Evolutionary conservation across 2,797 vertebrate genomes (phyloP).

Genomic region (Aulostomus chinensis): DNA sequence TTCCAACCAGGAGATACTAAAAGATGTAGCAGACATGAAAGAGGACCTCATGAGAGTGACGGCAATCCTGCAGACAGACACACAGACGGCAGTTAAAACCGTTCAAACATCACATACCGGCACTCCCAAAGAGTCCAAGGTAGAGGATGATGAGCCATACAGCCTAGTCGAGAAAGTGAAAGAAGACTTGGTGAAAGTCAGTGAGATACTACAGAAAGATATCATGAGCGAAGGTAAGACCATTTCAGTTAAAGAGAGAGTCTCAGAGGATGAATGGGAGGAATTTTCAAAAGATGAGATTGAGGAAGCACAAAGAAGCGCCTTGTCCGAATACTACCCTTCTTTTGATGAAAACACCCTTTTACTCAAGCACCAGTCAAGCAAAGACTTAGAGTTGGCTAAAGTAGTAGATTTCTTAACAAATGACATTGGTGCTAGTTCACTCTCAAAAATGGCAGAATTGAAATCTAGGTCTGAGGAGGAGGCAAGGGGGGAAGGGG

Average conservation of each 20-base stretch:
- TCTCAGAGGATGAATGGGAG: conserved; percentile 94
- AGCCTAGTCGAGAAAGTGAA: conserved; percentile 97
- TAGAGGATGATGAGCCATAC: conserved; percentile 95
- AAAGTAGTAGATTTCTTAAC: conserved; percentile 95
- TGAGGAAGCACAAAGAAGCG: conserved; percentile 89
- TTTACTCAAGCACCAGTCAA: conserved; percentile 85
- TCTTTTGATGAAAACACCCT: conserved; percentile 81
- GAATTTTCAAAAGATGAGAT: conserved; percentile 96
- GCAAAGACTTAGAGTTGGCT: conserved; percentile 92
- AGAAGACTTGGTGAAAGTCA: conserved; percentile 98
- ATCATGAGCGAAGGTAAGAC: conserved; percentile 82
- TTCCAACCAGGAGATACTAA: conserved; percentile 96
- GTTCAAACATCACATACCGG: conserved; percentile 84
- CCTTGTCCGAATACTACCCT: conserved; percentile 70
- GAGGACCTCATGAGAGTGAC: conserved; percentile 98
- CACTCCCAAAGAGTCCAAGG: conserved; percentile 87
- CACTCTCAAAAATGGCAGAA: conserved; percentile 88
- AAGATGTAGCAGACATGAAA: conserved; percentile 99
- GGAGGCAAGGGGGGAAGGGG: conserved; percentile 91
- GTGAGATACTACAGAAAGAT: conserved; percentile 96
- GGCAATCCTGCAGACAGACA: conserved; percentile 94
- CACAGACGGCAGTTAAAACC: conserved; percentile 86
- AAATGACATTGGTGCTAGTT: conserved; percentile 92
- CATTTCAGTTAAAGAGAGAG: conserved; percentile 77
- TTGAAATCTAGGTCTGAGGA: conserved; percentile 92